Evolutionary conservation across 1,140 invertebrate genomes (phyloP), one percentile per base, ranked within the genome.

Genomic region (Cyclina sinensis): DNA sequence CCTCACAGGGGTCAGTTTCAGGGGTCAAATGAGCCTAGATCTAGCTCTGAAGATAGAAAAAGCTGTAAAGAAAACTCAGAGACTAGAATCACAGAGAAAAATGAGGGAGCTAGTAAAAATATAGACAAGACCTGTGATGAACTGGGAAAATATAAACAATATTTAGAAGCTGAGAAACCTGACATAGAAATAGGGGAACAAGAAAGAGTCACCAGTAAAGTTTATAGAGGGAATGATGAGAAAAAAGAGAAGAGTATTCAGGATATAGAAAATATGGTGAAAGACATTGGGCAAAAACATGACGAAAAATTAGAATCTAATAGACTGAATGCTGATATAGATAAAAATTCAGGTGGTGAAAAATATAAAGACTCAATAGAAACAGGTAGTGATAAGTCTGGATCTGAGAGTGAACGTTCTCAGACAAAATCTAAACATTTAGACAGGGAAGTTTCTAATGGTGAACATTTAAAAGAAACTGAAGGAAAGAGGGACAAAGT

Each of bases 161-260:
- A 91, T 68, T 76, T 93, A 74, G 46, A 91, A 82, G 92, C 92
- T 7, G 92, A 93, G 59, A 91, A 85, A 79, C 92, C 92, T 30
- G 90, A 92, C 78, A 54, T 89, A 30, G 92, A 91, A 27, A 59
- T 84, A 12, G 30, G 11, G 35, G 43, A 57, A 21, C 46, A 2
- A 16, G 48, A 88, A 46, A 80, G 39, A 73, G 59, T 80, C 21
- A 43, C 5, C 54, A 35, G 7, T 48, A 48, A 86, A 35, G 79
- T 51, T 11, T 39, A 37, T n/a, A 74, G 46, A 32, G 46, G 12
- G 37, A 86, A 62, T 73, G 32, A 76, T 24, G 21, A 27, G 18
- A 59, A 78, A 30, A 16, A 24, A 0, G 57, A 88, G 12, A 14
- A 11, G 43, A 11, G 46, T 48, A 70, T 70, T 37, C 30, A 48